phyloP scores from a whole-genome alignment of 2,888 invertebrate genomes.

The Pherbina coryleti region DNA sequence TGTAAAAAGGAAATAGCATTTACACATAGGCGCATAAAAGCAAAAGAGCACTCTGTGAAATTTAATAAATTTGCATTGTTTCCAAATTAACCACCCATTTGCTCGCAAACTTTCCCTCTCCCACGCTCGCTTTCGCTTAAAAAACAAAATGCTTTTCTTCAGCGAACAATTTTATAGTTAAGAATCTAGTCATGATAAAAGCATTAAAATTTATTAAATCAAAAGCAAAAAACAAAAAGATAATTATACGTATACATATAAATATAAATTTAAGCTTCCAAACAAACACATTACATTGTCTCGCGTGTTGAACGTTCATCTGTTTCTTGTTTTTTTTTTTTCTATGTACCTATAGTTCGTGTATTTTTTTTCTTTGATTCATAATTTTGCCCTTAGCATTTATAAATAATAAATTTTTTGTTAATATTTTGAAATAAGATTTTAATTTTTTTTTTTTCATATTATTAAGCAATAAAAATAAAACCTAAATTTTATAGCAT shows the following conservation, averaged over 20 bases:
- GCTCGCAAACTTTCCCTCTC: not conserved
- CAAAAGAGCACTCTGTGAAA: too few relatives aligned
- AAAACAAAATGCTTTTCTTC: not conserved
- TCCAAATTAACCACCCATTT: not conserved
- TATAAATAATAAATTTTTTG: not conserved
- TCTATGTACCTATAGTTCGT: not conserved
- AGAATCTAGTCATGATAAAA: conserved; percentile 31
- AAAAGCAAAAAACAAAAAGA: not conserved
- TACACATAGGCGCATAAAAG: not conserved
- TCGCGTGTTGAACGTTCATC: not conserved
- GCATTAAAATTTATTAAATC: conserved; percentile 4
- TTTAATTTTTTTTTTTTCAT: not conserved
- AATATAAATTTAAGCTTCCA: not conserved
- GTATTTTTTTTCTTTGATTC: not conserved
- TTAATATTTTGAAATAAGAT: not conserved
- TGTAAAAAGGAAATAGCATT: conserved; percentile 57
- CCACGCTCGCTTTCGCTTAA: not conserved
- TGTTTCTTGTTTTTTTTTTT: not conserved
- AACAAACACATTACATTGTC: not conserved
- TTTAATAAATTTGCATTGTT: too few relatives aligned
- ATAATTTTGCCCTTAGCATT: not conserved
- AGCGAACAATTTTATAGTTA: conserved; percentile 13
- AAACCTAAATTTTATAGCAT: conserved; percentile 6
- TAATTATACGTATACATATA: not conserved
- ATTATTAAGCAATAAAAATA: not conserved